Evolutionary conservation across 2,113 vertebrate species (phyloP).

Genomic region (Corvus moneduloides): DNA sequence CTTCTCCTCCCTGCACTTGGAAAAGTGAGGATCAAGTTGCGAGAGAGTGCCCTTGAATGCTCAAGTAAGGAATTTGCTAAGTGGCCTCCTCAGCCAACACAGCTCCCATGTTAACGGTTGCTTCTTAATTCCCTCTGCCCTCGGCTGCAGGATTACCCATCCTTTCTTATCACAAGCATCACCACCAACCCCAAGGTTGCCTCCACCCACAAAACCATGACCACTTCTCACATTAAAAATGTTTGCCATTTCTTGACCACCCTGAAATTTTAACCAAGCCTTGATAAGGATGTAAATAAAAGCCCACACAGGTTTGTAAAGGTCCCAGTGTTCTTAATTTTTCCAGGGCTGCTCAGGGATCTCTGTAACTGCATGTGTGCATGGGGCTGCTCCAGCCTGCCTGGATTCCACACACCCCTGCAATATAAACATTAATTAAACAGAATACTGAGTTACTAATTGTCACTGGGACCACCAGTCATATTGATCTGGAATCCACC

Average conservation of each 20-base stretch:
- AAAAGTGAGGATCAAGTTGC: slow-evolving; percentile 64
- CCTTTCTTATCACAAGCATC: not conserved
- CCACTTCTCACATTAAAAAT: not conserved
- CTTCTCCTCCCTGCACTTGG: slow-evolving; percentile 54
- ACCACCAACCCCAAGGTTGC: rapidly evolving
- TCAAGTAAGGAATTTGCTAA: slow-evolving; percentile 66
- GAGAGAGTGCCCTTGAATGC: slow-evolving; percentile 64
- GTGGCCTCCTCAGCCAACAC: slow-evolving; percentile 53
- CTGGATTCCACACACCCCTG: not conserved
- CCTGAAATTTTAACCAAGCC: not conserved
- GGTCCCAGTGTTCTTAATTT: not conserved
- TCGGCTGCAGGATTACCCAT: not conserved
- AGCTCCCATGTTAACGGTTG: not conserved
- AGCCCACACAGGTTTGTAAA: not conserved
- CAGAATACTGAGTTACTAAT: not conserved
- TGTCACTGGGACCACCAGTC: not conserved
- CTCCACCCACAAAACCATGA: not conserved
- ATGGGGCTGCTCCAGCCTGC: not conserved
- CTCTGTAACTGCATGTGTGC: not conserved
- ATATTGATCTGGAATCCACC: not conserved
- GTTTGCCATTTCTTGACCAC: not conserved
- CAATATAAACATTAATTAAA: not conserved
- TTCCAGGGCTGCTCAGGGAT: not conserved
- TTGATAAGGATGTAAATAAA: not conserved
- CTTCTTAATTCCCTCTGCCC: slow-evolving; percentile 9